These are phyloP conservation scores for Epinephelus coioides DNA, from an alignment of 2,797 vertebrate species.

Conservation along the genomic window DNA sequence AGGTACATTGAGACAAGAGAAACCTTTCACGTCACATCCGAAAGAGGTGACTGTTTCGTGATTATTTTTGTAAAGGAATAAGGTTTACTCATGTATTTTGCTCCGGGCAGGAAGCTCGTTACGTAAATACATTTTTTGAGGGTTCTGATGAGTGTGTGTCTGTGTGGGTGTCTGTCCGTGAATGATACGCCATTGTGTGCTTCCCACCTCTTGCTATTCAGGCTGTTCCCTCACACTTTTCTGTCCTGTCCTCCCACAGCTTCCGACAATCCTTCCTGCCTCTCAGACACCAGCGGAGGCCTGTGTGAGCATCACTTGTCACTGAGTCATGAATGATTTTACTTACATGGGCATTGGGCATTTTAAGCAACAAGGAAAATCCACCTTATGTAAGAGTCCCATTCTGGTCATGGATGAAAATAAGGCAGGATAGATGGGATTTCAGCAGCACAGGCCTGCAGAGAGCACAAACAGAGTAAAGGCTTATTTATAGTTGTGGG, in stretches of 20 bases:
- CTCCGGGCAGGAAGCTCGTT: slow-evolving; percentile 64
- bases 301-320: slow-evolving; percentile 55
- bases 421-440: slow-evolving; percentile 17
- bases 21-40: slow-evolving; percentile 41
- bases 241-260: slow-evolving; percentile 79
- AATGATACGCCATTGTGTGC: slow-evolving; percentile 57
- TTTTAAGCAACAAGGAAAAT: slow-evolving; percentile 38
- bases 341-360: slow-evolving; percentile 61
- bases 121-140: slow-evolving; percentile 53
- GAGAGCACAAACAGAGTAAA: slow-evolving; percentile 1
- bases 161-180: slow-evolving; percentile 61
- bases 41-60: background rate
- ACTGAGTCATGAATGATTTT: slow-evolving; percentile 64
- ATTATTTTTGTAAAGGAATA: slow-evolving; percentile 66
- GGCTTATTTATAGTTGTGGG: too few relatives aligned
- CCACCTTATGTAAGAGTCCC: slow-evolving; percentile 48
- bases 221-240: slow-evolving; percentile 63
- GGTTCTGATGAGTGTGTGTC: slow-evolving; percentile 53
- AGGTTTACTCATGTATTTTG: slow-evolving; percentile 38
- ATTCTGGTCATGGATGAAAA: slow-evolving; percentile 28
- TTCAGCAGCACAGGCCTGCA: slow-evolving; percentile 19
- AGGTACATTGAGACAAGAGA: background rate
- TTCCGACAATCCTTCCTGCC: slow-evolving; percentile 65
- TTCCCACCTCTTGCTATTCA: slow-evolving; percentile 75
- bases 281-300: slow-evolving; percentile 56